These are phyloP conservation scores for Sterna hirundo DNA, from an alignment of 2,113 vertebrate species.

Conservation along the genomic window DNA sequence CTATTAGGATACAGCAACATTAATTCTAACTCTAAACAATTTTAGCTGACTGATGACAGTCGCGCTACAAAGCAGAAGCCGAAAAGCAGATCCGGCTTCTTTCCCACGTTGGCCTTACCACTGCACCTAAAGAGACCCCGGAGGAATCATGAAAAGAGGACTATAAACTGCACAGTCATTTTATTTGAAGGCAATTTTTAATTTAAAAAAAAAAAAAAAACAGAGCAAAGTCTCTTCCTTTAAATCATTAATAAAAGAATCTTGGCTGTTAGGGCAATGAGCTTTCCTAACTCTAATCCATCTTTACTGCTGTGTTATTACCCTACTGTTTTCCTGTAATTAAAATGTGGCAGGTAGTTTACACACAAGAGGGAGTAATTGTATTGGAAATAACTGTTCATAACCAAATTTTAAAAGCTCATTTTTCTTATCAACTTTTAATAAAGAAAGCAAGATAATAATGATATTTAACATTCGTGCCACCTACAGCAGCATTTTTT, in stretches of 20 bases:
- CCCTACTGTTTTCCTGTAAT: conserved; percentile 58
- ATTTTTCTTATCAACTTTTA: conserved; percentile 63
- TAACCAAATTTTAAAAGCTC: conserved; percentile 64
- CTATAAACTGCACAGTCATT: neutral
- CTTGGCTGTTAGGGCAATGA: conserved; percentile 16
- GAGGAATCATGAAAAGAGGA: neutral
- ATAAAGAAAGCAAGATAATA: conserved; percentile 62
- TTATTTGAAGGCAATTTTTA: neutral
- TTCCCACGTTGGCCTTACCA: neutral
- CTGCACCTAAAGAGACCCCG: neutral
- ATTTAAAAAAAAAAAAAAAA: neutral
- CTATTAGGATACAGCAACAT: neutral
- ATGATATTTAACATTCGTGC: conserved; percentile 37
- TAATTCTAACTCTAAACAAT: conserved; percentile 3
- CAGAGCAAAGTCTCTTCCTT: conserved; percentile 5
- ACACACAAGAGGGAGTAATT: conserved; percentile 68
- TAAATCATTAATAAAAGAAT: conserved; percentile 53
- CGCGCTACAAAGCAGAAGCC: neutral
- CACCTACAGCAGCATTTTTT: conserved; percentile 14
- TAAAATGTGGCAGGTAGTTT: conserved; percentile 73
- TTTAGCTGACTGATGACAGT: conserved; percentile 3
- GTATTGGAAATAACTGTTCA: conserved; percentile 68
- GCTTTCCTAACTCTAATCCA: conserved; percentile 38
- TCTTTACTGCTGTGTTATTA: conserved; percentile 45
- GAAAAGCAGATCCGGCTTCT: neutral